phyloP scores from a whole-genome alignment of 2,797 vertebrate species.

The Pseudochirops cupreus region DNA sequence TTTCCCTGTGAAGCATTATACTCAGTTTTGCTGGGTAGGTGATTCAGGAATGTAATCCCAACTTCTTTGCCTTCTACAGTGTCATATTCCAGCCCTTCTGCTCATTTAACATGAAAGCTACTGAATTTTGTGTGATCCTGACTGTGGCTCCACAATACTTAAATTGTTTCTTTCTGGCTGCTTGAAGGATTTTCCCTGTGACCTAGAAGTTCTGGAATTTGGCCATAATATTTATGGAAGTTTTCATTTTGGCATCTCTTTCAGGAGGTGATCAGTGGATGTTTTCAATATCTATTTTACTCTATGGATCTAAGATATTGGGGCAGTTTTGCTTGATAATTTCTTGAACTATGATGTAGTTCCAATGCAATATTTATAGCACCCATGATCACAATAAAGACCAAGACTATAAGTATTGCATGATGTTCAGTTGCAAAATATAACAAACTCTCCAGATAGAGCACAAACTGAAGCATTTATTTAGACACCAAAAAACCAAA shows the following conservation, averaged over 20 bases:
- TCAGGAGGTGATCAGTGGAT: background rate
- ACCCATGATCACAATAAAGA: too few species aligned
- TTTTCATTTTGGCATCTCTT: background rate
- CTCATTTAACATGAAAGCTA: background rate
- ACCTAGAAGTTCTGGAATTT: background rate
- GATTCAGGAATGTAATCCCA: background rate
- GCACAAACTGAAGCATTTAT: too few species aligned
- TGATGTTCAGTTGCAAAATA: too few species aligned
- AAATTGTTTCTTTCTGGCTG: background rate
- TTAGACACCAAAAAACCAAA: too few species aligned
- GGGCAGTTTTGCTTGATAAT: background rate
- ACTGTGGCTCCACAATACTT: background rate
- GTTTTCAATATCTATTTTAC: background rate
- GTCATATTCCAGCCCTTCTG: background rate
- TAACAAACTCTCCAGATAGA: too few species aligned
- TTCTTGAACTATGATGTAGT: background rate
- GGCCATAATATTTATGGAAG: background rate
- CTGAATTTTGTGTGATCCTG: background rate
- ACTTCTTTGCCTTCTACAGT: background rate
- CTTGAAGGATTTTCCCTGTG: background rate
- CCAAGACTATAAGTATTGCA: too few species aligned
- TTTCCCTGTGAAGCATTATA: background rate
- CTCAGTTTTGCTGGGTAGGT: background rate
- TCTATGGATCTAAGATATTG: background rate
- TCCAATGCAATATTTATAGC: too few species aligned